Evolutionary conservation across 2,888 invertebrate species (phyloP), one percentile per base, ranked within the genome.

Genomic region (Drosophila koepferae): DNA sequence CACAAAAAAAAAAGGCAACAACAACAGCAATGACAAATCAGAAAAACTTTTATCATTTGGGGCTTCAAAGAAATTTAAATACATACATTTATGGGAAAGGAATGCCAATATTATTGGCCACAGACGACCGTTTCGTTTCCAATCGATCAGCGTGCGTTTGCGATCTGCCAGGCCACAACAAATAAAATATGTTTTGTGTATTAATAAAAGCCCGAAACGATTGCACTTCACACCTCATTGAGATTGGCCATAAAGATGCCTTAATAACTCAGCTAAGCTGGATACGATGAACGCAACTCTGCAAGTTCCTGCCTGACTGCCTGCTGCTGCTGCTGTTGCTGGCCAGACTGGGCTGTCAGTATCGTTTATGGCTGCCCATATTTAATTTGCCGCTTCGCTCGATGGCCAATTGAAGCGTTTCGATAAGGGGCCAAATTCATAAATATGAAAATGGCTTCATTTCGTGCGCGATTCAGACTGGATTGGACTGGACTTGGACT

Each of bases 171-270:
- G 44, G 41, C 20, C 54, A 62, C 55, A 67, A 53, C 72, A 77
- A 80, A 82, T 82, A 85, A 89, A 82, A 88, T 89, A 87, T 87
- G 66, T 82, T 88, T 81, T 83, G 90, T 80, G 83, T 90, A 90
- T 90, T 86, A 86, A 86, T 90, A 88, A 88, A 89, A 86, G 81
- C 83, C 76, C 74, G 55, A 74, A 89, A 84, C 90, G 91, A 90
- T 89, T 91, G 91, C 91, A 90, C 89, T 91, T 91, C 91, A 91
- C 91, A 91, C 91, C 91, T 91, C 92, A 91, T 90, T 91, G 91
- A 90, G 91, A 91, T 90, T 86, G 87, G 83, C 90, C 82, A 91
- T 91, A 91, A 91, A 91, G 91, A 90, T 91, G 90, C 91, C 90
- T 91, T 91, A 91, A 91, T 91, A 91, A 91, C 91, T 91, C 90